These are phyloP conservation scores for Zingel zingel DNA, from an alignment of 2,113 vertebrate species.

Conservation along the genomic window DNA sequence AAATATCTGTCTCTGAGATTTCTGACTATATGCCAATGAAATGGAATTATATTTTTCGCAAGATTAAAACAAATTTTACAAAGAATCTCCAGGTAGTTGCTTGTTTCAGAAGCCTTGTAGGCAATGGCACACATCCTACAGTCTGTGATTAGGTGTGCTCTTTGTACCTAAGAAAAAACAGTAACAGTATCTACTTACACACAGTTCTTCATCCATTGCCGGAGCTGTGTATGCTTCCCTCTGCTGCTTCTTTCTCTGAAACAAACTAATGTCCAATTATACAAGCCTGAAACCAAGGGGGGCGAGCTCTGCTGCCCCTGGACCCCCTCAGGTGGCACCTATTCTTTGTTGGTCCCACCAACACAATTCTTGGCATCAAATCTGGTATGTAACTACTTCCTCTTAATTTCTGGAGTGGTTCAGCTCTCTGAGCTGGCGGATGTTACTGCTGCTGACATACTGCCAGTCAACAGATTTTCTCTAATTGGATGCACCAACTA, in stretches of 20 bases:
- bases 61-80: neutral
- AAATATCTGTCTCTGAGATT: neutral
- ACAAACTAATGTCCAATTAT: neutral
- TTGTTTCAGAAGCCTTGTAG: neutral
- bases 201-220: neutral
- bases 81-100: neutral
- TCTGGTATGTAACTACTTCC: neutral
- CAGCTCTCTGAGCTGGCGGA: neutral
- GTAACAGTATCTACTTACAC: neutral
- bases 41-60: neutral
- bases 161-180: no score
- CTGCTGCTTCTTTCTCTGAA: neutral
- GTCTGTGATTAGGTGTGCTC: neutral
- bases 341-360: neutral
- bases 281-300: neutral
- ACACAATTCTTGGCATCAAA: conserved; percentile 1
- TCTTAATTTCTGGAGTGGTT: conserved; percentile 20
- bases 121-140: neutral
- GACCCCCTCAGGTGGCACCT: neutral
- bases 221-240: neutral
- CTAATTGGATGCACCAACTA: conserved; percentile 12
- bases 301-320: neutral
- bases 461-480: conserved; percentile 20
- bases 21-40: neutral
- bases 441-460: conserved; percentile 6